These are phyloP conservation scores for Spermophilus dauricus DNA, from an alignment of 2,113 vertebrate genomes.

Conservation along the genomic window DNA sequence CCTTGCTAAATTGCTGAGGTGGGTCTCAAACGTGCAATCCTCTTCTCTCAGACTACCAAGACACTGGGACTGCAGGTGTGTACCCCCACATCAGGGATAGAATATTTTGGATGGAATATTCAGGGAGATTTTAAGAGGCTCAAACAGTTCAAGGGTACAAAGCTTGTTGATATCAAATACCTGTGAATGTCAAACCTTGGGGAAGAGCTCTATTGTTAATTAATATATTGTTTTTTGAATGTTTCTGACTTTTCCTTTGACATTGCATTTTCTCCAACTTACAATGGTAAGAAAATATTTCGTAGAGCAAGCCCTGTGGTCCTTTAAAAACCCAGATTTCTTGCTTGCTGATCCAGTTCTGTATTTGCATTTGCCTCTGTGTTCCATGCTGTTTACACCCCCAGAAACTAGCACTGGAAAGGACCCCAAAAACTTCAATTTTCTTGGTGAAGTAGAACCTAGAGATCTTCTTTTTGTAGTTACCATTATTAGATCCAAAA, in stretches of 20 bases:
- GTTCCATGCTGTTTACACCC: not conserved
- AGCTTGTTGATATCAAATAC: not conserved
- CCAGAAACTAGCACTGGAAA: not conserved
- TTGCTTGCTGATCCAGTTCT: not conserved
- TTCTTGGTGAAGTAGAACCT: not conserved
- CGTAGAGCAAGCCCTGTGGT: not conserved
- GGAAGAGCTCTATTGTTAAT: not conserved
- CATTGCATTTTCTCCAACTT: not conserved
- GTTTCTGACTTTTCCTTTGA: not conserved
- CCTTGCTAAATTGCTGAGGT: too few relatives aligned
- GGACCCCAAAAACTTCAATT: not conserved
- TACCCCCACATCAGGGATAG: too few relatives aligned
- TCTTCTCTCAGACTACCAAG: too few relatives aligned
- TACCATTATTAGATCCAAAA: not conserved
- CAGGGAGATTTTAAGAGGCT: not conserved
- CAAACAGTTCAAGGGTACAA: not conserved
- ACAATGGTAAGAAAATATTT: not conserved
- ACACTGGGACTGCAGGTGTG: too few relatives aligned
- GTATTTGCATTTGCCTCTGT: not conserved
- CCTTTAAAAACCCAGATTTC: not conserved
- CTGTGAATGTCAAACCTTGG: not conserved
- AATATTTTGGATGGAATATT: not conserved
- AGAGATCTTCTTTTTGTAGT: not conserved
- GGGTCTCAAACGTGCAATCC: too few relatives aligned
- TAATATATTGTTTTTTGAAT: not conserved